A percentile compares a stretch with the other conserved stretches of the same genome.
Evolutionary conservation across 2,113 vertebrate species (phyloP).

Genomic region (Cariama cristata): DNA sequence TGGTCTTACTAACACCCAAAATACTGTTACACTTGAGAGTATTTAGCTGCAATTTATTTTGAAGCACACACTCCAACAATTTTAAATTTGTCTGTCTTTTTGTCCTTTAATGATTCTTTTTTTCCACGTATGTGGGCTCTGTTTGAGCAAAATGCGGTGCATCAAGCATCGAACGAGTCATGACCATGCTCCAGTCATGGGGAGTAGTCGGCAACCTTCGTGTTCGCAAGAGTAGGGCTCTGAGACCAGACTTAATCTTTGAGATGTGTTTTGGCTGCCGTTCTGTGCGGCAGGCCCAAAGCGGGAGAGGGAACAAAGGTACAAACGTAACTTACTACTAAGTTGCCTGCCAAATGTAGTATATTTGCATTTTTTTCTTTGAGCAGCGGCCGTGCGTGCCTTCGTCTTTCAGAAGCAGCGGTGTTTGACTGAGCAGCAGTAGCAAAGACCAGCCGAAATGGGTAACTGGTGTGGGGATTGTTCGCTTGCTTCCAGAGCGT

Average conservation of each 20-base stretch:
- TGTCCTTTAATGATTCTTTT: background rate
- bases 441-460: background rate
- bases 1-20: background rate
- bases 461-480: background rate
- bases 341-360: background rate
- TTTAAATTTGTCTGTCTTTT: slow-evolving; percentile 9
- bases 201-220: background rate
- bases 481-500: background rate
- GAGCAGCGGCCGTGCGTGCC: background rate
- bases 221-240: background rate
- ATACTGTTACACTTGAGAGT: background rate
- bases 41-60: slow-evolving; percentile 1
- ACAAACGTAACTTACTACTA: background rate
- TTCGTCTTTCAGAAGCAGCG: background rate
- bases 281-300: background rate
- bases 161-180: background rate
- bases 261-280: background rate
- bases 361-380: background rate
- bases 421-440: background rate
- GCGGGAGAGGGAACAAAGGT: background rate
- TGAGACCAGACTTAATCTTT: background rate
- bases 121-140: background rate
- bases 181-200: background rate
- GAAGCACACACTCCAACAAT: background rate
- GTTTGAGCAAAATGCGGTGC: background rate